Conservation (phyloP, 2,113 vertebrate species). For the Oryzias curvinotus region DNA sequence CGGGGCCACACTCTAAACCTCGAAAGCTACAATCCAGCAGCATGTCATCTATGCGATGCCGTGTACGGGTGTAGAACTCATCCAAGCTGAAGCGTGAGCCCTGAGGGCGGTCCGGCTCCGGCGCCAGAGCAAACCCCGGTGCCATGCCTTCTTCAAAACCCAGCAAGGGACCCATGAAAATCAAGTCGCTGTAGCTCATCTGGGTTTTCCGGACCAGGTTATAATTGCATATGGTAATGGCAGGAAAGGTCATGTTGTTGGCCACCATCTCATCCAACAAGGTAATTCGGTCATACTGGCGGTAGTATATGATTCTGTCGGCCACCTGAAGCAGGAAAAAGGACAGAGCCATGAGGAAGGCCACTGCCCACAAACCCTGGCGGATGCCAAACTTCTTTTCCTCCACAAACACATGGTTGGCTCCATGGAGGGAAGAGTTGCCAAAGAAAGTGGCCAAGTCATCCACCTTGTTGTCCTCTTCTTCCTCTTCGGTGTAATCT, state of each 20-base stretch:
- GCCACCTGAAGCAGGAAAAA: constrained; percentile 89
- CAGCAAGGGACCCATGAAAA: constrained; percentile 88
- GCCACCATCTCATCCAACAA: constrained; percentile 85
- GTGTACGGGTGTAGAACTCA: constrained; percentile 88
- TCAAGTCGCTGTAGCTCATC: constrained; percentile 87
- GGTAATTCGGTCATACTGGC: constrained; percentile 87
- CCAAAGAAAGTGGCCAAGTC: constrained; percentile 83
- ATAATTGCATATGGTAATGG: constrained; percentile 92
- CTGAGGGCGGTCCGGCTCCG: constrained; percentile 65
- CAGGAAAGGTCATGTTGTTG: constrained; percentile 84
- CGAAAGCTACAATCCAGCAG: constrained; percentile 89
- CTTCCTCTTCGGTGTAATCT: constrained; percentile 61
- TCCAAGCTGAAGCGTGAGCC: constrained; percentile 81
- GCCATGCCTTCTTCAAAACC: constrained; percentile 86
- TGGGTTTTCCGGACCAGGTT: constrained; percentile 87
- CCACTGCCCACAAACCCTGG: constrained; percentile 85
- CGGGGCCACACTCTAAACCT: constrained; percentile 82
- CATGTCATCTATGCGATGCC: constrained; percentile 92
- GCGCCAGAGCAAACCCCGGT: constrained; percentile 82
- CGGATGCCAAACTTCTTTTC: constrained; percentile 80
- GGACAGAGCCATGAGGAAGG: constrained; percentile 85
- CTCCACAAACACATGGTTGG: constrained; percentile 89
- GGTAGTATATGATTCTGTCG: constrained; percentile 86
- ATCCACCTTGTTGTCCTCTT: constrained; percentile 58
- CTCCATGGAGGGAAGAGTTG: constrained; percentile 88